These are phyloP conservation scores for Ploceus nigricollis DNA, from an alignment of 2,113 vertebrate species.

Conservation along the genomic window DNA sequence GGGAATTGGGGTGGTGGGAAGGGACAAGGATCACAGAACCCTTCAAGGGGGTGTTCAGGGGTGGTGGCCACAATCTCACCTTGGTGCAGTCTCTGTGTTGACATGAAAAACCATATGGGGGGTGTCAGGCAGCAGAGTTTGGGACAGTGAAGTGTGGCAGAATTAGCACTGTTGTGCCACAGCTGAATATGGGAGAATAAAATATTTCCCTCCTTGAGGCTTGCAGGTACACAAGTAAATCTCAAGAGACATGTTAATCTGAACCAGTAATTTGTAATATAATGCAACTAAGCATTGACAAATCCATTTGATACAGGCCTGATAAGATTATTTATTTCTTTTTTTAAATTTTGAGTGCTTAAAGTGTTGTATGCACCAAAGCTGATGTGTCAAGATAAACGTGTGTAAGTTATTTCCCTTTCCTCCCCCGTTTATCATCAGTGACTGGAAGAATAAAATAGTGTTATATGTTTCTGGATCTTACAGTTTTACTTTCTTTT, in stretches of 20 bases:
- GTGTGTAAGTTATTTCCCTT: conserved; percentile 30
- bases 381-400: conserved; percentile 25
- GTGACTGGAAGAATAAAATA: background rate
- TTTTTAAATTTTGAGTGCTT: background rate
- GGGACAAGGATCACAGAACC: background rate
- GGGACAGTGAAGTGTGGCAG: background rate
- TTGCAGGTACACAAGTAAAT: conserved; percentile 9
- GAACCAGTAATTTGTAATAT: conserved; percentile 24
- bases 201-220: background rate
- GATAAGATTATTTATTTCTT: background rate
- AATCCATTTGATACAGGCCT: conserved; percentile 39
- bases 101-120: accelerated
- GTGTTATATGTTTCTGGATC: background rate
- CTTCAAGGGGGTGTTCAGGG: background rate
- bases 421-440: background rate
- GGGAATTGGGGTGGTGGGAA: background rate
- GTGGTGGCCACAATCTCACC: background rate
- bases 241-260: conserved; percentile 16
- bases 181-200: background rate
- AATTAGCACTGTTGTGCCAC: background rate
- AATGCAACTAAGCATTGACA: conserved; percentile 32
- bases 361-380: background rate
- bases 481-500: conserved; percentile 38
- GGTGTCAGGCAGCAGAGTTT: background rate
- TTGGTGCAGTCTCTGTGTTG: background rate